Evolutionary conservation across 2,888 invertebrate genomes (phyloP), one percentile per base, ranked within the genome.

Genomic region (Chymomyza caudatula): DNA sequence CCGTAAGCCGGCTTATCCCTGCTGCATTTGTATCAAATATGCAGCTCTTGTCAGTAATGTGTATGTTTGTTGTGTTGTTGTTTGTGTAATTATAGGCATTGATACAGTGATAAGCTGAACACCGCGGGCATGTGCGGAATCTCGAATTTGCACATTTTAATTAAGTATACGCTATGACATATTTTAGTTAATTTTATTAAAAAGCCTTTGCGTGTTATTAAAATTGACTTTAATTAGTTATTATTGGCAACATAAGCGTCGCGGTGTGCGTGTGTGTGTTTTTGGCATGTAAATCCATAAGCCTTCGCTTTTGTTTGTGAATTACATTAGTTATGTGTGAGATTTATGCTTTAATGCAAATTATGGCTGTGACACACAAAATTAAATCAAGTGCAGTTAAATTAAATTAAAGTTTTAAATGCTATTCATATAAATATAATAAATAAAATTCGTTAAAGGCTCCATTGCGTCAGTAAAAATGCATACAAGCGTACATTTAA

Each of bases 151-250:
- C 29, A 37, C 65, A 71, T 80, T 77, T 77, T 85, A 81, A 81
- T 81, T 81, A 83, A 85, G 85, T 83, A 84, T 73, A 59, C 83
- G 67, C 67, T 51, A 23, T 56, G 69, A 67, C 73, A 73, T 72
- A 85, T 85, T 80, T 77, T 77, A 76, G 80, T 85, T 83, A 83
- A 85, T 80, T 80, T 85, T 71, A 80, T 80, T 85, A 85, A 67
- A 76, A 69, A 73, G 19, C 43, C 19, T 57, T 20, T 57, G 20
- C 42, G n/a, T 4, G 13, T 29, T 13, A 65, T 73, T 67, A 71
- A 67, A 80, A 76, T 85, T 83, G 76, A 86, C 84, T 76, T 83
- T 85, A 83, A 81, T 81, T 85, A 83, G 68, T 71, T 70, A 83
- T 85, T 82, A 85, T 85, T 77, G 75, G 71, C 75, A 70, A 63